A percentile compares a stretch with the other conserved stretches of the same genome.
phyloP scores from a whole-genome alignment of 2,113 vertebrate species.

The Hippoglossus stenolepis region DNA sequence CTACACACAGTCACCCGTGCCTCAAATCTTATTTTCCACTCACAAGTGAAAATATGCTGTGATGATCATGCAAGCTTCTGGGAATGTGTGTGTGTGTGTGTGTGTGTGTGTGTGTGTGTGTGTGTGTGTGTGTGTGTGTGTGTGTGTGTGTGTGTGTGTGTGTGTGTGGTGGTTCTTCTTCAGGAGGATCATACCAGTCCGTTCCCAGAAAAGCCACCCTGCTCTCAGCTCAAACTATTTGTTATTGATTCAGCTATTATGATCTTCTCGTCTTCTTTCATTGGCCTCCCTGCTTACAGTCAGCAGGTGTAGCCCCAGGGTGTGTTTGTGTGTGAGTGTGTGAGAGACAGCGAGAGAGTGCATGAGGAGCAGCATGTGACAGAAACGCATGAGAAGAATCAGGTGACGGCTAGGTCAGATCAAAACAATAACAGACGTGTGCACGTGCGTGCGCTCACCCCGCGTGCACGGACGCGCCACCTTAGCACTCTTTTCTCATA shows the following conservation, averaged over 20 bases:
- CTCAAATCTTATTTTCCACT: slow-evolving; percentile 56
- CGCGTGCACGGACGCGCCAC: not conserved
- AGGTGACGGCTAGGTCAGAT: slow-evolving; percentile 61
- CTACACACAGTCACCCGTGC: slow-evolving; percentile 21
- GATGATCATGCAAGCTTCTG: slow-evolving; percentile 39
- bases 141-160: not conserved
- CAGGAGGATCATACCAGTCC: slow-evolving; percentile 43
- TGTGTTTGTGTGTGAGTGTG: slow-evolving; percentile 30
- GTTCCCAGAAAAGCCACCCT: slow-evolving; percentile 67
- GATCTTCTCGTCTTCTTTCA: slow-evolving; percentile 54
- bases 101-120: not conserved
- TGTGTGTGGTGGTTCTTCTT: slow-evolving; percentile 54
- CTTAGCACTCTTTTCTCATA: slow-evolving; percentile 23
- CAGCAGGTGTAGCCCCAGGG: slow-evolving; percentile 54
- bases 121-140: not conserved
- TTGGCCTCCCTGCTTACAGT: slow-evolving; percentile 41
- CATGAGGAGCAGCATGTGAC: slow-evolving; percentile 57
- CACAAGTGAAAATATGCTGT: slow-evolving; percentile 48
- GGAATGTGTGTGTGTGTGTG: slow-evolving; percentile 4
- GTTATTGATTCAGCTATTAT: slow-evolving; percentile 73
- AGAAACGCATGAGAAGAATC: slow-evolving; percentile 58
- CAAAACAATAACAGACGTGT: slow-evolving; percentile 68
- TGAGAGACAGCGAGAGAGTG: slow-evolving; percentile 2
- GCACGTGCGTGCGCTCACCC: slow-evolving; percentile 27
- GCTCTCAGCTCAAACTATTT: slow-evolving; percentile 60